Evolutionary conservation across 2,113 vertebrate species (phyloP).

Genomic region (Numida meleagris): DNA sequence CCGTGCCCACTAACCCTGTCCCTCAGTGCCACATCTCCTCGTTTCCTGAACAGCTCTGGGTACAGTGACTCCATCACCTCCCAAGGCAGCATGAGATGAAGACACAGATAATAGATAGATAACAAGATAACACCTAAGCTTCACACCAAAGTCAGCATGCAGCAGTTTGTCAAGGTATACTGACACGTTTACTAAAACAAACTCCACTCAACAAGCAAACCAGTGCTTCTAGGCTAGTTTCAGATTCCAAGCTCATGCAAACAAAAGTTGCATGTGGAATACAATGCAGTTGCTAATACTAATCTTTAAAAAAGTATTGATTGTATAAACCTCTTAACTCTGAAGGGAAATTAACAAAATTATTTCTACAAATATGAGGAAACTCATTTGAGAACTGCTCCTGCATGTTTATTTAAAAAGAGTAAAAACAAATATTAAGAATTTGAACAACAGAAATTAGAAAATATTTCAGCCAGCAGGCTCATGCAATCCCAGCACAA

Average conservation of each 20-base stretch:
- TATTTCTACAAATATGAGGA: neutral
- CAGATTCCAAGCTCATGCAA: neutral
- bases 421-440: neutral
- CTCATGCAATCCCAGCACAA: neutral
- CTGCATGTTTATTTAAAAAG: neutral
- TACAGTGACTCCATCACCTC: too few relatives aligned
- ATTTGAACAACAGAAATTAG: neutral
- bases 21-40: too few relatives aligned
- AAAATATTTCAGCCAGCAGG: neutral
- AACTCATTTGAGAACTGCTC: neutral
- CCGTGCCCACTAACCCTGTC: too few relatives aligned
- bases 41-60: too few relatives aligned
- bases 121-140: neutral
- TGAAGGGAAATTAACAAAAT: neutral
- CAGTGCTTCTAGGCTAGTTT: neutral
- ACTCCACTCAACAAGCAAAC: neutral
- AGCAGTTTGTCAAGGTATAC: neutral
- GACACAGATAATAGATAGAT: neutral
- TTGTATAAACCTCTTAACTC: neutral
- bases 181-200: neutral
- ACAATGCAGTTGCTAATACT: neutral
- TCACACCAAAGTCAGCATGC: neutral
- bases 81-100: neutral
- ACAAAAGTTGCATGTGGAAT: neutral
- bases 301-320: neutral